Evolutionary conservation across 2,113 vertebrate genomes (phyloP).

Genomic region (Monopterus albus): DNA sequence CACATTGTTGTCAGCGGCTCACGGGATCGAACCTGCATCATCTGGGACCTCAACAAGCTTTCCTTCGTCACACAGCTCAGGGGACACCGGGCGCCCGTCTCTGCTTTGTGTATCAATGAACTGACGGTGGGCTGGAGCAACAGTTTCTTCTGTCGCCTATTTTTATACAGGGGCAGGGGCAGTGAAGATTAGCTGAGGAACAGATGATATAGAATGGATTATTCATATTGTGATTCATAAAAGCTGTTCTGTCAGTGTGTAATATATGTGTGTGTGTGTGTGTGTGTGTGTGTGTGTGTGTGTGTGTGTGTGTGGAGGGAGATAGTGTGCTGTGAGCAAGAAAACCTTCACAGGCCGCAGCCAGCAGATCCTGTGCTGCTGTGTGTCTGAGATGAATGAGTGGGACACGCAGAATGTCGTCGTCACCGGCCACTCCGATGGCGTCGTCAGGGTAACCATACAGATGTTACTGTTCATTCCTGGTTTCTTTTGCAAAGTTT

Average conservation of each 20-base stretch:
- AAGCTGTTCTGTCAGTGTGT: too few relatives aligned
- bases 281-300: background rate
- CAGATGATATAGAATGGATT: too few relatives aligned
- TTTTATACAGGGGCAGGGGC: too few relatives aligned
- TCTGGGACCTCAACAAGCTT: conserved; percentile 98
- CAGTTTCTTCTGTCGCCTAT: background rate
- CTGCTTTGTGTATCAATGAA: conserved; percentile 97
- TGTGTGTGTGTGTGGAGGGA: conserved; percentile 85
- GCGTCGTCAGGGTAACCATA: conserved; percentile 90
- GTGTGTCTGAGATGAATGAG: conserved; percentile 98
- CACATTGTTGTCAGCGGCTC: conserved; percentile 97
- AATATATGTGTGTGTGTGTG: too few relatives aligned
- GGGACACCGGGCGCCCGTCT: conserved; percentile 94
- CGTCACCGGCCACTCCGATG: conserved; percentile 95
- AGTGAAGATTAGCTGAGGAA: too few relatives aligned
- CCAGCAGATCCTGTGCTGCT: conserved; percentile 96
- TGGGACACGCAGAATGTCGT: conserved; percentile 99
- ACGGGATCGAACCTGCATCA: conserved; percentile 96
- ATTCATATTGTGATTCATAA: too few relatives aligned
- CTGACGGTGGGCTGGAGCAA: conserved; percentile 86
- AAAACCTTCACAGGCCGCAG: conserved; percentile 97
- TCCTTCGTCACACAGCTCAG: conserved; percentile 96
- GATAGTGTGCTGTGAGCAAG: conserved; percentile 94
- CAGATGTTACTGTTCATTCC: too few relatives aligned
- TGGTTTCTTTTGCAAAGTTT: too few relatives aligned